Base-by-base conservation (phyloP, 2,113 vertebrate genomes). In the Ranitomeya imitator region DNA sequence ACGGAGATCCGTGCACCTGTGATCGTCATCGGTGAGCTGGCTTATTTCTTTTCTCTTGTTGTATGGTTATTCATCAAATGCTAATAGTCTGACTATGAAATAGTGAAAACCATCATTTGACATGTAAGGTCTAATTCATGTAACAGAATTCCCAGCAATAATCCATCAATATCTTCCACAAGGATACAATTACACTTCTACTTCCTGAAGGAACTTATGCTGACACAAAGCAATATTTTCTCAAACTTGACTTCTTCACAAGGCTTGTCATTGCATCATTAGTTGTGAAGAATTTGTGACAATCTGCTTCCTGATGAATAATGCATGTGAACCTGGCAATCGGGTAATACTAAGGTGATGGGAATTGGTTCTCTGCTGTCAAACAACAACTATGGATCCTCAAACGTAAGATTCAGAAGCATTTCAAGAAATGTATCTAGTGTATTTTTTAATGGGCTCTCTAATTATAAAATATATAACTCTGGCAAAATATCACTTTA, bases 251-350 rank as follows among this genome's bases (percentile, higher is more conserved):
- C 67, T 57, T 85, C 74, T 85, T 85, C 59, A 74, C 67, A 85
- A 74, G 52, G 59, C 83, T 55, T 85, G 83, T 85, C 83, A 85
- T 85, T 57, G 23, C 83, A 85, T 74, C 83, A 85, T 85, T 85
- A 85, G 55, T 55, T 85, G 69, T 85, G 69, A 85, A 23, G 67
- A 85, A 74, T 59, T 74, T 74, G 83, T 73, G 69, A 85, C 65
- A 85, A 85, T 73, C 65, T 37, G 65, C 83, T 74, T 85, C n/a
- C 69, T 73, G 15, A 85, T 85, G 83, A 85, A 85, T 85, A 85
- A 85, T 85, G 54, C 83, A 85, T 6, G 19, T 12, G 37, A 54
- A 84, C 19, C n/a, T 57, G 16, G 12, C 26, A 55, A 73, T 31
- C 15, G 54, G 52, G 26, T 37, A 74, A 73, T 74, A 15, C 52